A percentile compares a stretch with the other conserved stretches of the same genome.
phyloP scores from a whole-genome alignment of 2,797 vertebrate genomes.

The Hoplostethus mediterraneus region DNA sequence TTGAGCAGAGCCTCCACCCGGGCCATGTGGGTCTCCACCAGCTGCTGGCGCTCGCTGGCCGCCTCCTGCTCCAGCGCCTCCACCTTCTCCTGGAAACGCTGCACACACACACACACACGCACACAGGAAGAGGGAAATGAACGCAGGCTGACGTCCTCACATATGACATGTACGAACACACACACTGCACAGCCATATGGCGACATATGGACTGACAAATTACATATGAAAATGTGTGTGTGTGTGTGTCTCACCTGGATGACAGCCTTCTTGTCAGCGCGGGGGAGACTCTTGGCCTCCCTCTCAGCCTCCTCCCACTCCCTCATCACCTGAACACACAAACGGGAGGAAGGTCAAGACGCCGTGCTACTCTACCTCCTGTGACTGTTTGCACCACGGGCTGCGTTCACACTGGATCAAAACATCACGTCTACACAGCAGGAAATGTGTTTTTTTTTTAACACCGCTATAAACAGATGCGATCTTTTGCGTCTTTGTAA shows the following conservation, averaged over 20 bases:
- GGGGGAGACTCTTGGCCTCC: slow-evolving; percentile 95
- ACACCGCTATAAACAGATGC: not conserved
- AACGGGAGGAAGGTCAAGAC: slow-evolving; percentile 30
- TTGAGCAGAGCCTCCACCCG: slow-evolving; percentile 97
- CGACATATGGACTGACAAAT: not conserved
- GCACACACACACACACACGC: slow-evolving; percentile 1
- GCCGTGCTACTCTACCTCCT: not conserved
- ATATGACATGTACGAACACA: not conserved
- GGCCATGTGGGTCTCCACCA: slow-evolving; percentile 99
- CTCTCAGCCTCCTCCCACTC: slow-evolving; percentile 98
- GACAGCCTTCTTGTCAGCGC: slow-evolving; percentile 96
- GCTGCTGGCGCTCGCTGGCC: slow-evolving; percentile 94
- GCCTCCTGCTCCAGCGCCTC: slow-evolving; percentile 97
- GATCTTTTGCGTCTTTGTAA: not conserved
- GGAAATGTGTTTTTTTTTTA: slow-evolving; percentile 15
- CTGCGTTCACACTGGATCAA: slow-evolving; percentile 22
- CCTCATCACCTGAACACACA: slow-evolving; percentile 94
- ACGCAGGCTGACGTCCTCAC: not conserved
- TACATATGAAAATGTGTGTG: not conserved
- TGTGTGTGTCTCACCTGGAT: slow-evolving; percentile 89
- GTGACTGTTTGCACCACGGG: not conserved
- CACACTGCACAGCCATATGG: not conserved
- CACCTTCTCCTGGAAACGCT: slow-evolving; percentile 99
- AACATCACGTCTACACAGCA: slow-evolving; percentile 3
- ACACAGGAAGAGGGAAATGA: not conserved